phyloP scores from a whole-genome alignment of 2,888 invertebrate genomes.

The Ditylenchus weischeri region DNA sequence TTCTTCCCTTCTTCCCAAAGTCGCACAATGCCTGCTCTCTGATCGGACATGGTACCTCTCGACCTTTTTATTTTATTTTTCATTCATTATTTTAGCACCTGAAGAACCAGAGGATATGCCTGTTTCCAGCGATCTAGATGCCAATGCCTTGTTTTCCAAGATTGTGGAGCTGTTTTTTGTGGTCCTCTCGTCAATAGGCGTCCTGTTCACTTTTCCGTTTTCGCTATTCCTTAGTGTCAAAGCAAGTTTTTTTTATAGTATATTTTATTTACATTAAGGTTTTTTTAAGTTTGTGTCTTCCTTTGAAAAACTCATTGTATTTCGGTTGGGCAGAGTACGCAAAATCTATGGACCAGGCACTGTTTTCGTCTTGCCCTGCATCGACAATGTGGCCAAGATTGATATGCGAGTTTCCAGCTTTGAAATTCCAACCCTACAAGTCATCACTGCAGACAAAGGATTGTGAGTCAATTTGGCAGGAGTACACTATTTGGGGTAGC shows the following conservation, averaged over 20 bases:
- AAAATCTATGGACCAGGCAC: constrained; percentile 58
- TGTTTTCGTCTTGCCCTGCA: constrained; percentile 60
- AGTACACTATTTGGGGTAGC: too few species aligned
- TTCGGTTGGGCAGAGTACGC: constrained; percentile 55
- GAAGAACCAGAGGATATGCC: not conserved
- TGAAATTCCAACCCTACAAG: constrained; percentile 62
- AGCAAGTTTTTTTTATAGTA: constrained; percentile 20
- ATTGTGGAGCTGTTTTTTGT: constrained; percentile 29
- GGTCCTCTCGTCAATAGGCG: constrained; percentile 39
- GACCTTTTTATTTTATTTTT: too few species aligned
- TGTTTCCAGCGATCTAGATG: not conserved
- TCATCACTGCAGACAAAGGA: constrained; percentile 61
- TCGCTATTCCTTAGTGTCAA: constrained; percentile 52
- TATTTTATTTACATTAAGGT: constrained; percentile 6
- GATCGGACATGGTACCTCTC: too few species aligned
- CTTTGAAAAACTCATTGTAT: constrained; percentile 53
- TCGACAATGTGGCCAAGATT: constrained; percentile 59
- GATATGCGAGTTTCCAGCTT: constrained; percentile 61
- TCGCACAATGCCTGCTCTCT: too few species aligned
- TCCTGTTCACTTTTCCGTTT: constrained; percentile 51
- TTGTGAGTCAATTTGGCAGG: too few species aligned
- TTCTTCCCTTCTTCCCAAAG: too few species aligned
- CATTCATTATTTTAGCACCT: constrained; percentile 8
- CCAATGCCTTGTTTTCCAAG: not conserved
- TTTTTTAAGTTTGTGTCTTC: constrained; percentile 49